A percentile compares a stretch with the other conserved stretches of the same genome.
These are phyloP conservation scores for Cenopis cana DNA, from an alignment of 2,888 invertebrate species.

Conservation along the genomic window DNA sequence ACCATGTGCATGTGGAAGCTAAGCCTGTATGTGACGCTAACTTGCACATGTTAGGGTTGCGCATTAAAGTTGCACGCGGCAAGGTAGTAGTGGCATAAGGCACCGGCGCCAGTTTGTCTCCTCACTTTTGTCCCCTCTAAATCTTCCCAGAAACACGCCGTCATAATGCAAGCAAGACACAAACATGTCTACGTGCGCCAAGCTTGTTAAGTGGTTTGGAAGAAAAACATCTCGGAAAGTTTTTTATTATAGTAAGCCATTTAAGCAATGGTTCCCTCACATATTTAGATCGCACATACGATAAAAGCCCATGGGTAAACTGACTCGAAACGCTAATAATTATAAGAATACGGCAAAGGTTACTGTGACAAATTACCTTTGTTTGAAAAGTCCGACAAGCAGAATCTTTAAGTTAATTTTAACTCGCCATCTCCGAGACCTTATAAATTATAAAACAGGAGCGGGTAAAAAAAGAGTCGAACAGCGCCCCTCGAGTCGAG, in stretches of 20 bases:
- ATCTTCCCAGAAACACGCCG: slow-evolving; percentile 82
- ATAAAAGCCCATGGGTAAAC: slow-evolving; percentile 34
- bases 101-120: slow-evolving; percentile 77
- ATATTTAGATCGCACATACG: slow-evolving; percentile 41
- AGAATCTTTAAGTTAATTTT: slow-evolving; percentile 42
- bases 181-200: slow-evolving; percentile 84
- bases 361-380: slow-evolving; percentile 19
- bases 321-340: slow-evolving; percentile 29
- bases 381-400: slow-evolving; percentile 26
- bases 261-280: slow-evolving; percentile 67
- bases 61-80: slow-evolving; percentile 41
- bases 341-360: slow-evolving; percentile 7
- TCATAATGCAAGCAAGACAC: slow-evolving; percentile 85
- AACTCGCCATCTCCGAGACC: slow-evolving; percentile 38
- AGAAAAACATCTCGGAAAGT: slow-evolving; percentile 85
- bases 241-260: slow-evolving; percentile 82
- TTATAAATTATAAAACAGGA: slow-evolving; percentile 52
- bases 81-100: slow-evolving; percentile 39
- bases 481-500: slow-evolving; percentile 54
- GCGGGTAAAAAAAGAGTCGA: slow-evolving; percentile 51
- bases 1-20: slow-evolving; percentile 5
- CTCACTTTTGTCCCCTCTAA: slow-evolving; percentile 82
- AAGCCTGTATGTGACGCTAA: slow-evolving; percentile 16
- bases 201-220: slow-evolving; percentile 85
- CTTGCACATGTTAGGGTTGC: slow-evolving; percentile 22